Percentiles rank a stretch among this genome's conserved stretches.
Conservation (phyloP, 2,888 invertebrate species). For the Podabrus alpinus region DNA sequence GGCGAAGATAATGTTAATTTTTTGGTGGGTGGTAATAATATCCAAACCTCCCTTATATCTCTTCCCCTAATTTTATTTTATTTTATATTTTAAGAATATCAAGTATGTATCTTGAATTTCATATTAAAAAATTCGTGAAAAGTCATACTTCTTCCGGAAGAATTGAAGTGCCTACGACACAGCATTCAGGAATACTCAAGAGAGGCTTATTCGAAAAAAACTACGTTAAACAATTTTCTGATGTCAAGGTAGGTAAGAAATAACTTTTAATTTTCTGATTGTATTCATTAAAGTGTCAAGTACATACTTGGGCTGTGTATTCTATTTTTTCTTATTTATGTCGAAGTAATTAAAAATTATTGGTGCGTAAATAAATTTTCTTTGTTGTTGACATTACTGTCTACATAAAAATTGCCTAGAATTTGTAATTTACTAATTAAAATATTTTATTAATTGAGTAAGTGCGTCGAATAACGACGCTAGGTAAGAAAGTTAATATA, state of each 20-base stretch:
- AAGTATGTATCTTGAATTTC: background rate
- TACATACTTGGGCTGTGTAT: background rate
- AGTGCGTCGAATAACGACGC: too few species aligned
- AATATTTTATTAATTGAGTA: too few species aligned
- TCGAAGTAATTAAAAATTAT: background rate
- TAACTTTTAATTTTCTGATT: background rate
- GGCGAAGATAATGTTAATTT: background rate
- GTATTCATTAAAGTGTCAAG: background rate
- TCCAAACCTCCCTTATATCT: background rate
- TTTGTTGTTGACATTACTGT: too few species aligned
- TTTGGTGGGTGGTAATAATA: too few species aligned
- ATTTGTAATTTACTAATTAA: background rate
- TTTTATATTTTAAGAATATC: too few species aligned
- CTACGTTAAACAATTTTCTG: background rate
- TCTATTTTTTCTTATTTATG: background rate
- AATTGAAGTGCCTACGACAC: background rate
- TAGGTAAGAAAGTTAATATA: too few species aligned
- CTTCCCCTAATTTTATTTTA: too few species aligned
- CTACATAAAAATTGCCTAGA: too few species aligned
- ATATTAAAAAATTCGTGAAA: too few species aligned
- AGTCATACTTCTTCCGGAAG: background rate
- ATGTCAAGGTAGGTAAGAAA: background rate
- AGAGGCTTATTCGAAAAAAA: background rate
- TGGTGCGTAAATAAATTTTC: background rate
- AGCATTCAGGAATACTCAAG: background rate